phyloP scores from a whole-genome alignment of 2,113 vertebrate species.

The Cheirogaleus medius region DNA sequence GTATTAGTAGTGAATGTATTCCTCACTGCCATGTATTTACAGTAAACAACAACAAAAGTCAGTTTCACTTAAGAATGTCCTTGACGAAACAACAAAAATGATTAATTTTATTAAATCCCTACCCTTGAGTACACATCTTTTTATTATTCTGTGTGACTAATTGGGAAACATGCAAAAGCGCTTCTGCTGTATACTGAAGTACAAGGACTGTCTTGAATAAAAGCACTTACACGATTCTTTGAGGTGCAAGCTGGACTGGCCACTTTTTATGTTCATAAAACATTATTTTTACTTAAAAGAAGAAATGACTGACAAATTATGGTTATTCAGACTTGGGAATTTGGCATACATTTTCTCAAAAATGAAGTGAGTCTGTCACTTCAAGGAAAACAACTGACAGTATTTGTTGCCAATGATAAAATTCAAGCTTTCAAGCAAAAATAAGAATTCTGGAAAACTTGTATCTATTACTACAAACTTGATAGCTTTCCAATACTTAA shows the following conservation, averaged over 20 bases:
- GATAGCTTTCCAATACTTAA: not conserved
- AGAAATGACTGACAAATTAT: slow-evolving; percentile 33
- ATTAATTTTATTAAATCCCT: slow-evolving; percentile 2
- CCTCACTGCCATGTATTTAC: not conserved
- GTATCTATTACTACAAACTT: not conserved
- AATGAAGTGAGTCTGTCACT: slow-evolving; percentile 54
- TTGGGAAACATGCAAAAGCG: not conserved
- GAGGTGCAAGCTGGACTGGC: not conserved
- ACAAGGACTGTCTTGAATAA: not conserved
- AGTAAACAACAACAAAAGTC: not conserved
- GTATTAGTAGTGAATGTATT: not conserved
- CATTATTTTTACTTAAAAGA: slow-evolving; percentile 45
- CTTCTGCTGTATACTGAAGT: not conserved
- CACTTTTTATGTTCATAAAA: slow-evolving; percentile 24
- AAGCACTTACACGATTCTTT: not conserved
- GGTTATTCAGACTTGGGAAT: slow-evolving; percentile 8
- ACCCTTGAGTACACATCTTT: not conserved
- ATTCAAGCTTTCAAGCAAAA: slow-evolving; percentile 57
- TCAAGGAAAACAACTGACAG: slow-evolving; percentile 51
- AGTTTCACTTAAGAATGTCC: not conserved
- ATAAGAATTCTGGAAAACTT: slow-evolving; percentile 24
- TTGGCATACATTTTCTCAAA: slow-evolving; percentile 54
- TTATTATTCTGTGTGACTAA: not conserved
- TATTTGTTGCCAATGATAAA: slow-evolving; percentile 29
- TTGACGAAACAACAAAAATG: not conserved